A percentile compares a stretch with the other conserved stretches of the same genome.
These are phyloP conservation scores for Menidia beryllina DNA, from an alignment of 2,113 vertebrate genomes.

Conservation along the genomic window DNA sequence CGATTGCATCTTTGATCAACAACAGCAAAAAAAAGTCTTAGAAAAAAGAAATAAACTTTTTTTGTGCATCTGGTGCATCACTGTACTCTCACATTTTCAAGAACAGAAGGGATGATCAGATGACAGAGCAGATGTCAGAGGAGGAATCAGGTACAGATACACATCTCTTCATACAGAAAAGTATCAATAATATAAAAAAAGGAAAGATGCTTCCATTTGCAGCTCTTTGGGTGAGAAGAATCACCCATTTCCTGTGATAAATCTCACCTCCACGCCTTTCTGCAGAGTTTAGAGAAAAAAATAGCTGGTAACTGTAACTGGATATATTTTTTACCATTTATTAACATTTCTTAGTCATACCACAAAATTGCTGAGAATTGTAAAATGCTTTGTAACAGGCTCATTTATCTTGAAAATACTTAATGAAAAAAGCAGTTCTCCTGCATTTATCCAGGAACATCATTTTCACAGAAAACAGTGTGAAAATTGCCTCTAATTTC, in stretches of 20 bases:
- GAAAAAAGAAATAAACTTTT: slow-evolving; percentile 21
- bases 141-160: background rate
- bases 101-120: background rate
- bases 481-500: too few species aligned
- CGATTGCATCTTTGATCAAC: slow-evolving; percentile 5
- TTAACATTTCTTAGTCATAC: background rate
- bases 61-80: background rate
- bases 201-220: too few species aligned
- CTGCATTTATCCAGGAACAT: background rate
- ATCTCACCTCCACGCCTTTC: slow-evolving; percentile 37
- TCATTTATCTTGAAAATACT: too few species aligned
- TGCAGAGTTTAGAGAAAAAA: slow-evolving; percentile 3
- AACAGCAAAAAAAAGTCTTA: slow-evolving; percentile 7
- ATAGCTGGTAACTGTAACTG: background rate
- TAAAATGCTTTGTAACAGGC: background rate
- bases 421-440: background rate
- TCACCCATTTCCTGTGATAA: slow-evolving; percentile 45
- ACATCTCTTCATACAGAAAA: background rate
- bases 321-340: background rate
- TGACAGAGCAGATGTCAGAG: background rate
- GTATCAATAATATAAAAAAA: too few species aligned
- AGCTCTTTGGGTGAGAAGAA: background rate
- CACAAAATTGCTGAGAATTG: background rate
- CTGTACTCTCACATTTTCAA: background rate
- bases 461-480: background rate